Evolutionary conservation across 2,888 invertebrate species (phyloP), one percentile per base, ranked within the genome.

Genomic region (Physocephala rufipes): DNA sequence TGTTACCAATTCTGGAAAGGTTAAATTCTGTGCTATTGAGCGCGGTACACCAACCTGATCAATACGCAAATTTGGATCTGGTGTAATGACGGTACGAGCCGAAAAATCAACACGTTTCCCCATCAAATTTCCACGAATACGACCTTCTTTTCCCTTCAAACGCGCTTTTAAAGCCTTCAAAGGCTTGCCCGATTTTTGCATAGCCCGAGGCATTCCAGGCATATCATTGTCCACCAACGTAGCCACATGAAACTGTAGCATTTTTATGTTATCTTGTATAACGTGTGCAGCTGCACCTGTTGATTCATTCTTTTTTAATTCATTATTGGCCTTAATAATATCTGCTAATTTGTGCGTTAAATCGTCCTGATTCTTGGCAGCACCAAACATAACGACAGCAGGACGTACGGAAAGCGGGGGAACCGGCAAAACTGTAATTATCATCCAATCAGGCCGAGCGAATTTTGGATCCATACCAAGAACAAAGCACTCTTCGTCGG

Each of bases 101-200:
- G 99, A 99, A 85, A 99, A 99, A 84, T 99, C 99, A 0, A 99
- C 99, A 89, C 99, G 96, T 86, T 99, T 99, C 69, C 99, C 99
- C 99, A 99, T 99, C 80, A 99, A 90, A 86, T 99, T 99, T 80
- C 99, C 99, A 87, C 99, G 90, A 81, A 99, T 99, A 81, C 99
- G 90, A 0, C 99, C 99, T 91, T 99, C 99, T 85, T 99, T 99
- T 24, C 99, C 98, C 87, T 99, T 99, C 65, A 95, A 85, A 62
- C 99, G 91, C 3, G 98, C 95, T 86, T 99, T 99, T 67, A 99
- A 90, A 0, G 99, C 97, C 88, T 99, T 99, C 12, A 99, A 87
- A 0, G 99, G 99, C 84, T 99, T 94, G 3, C 99, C 99, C 0
- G 98, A 98, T 86, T 99, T 99, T 86, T 99, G 99, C 91, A 97